Evolutionary conservation across 1,140 invertebrate genomes (phyloP), one percentile per base, ranked within the genome.

Genomic region (Drosophila miranda): DNA sequence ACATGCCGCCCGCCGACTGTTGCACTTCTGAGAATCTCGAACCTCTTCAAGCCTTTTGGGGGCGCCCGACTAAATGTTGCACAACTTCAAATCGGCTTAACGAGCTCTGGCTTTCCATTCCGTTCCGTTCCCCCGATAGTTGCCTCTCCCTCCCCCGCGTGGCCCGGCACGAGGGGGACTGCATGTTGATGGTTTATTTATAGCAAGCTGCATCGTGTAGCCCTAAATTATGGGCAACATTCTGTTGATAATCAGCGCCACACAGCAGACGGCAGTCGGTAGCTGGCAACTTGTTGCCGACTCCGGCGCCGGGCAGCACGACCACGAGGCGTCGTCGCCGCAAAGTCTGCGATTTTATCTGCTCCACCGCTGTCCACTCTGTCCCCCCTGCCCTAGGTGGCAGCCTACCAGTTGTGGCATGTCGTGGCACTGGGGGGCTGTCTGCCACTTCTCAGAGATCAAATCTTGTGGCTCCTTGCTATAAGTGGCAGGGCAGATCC

Each of bases 271-370:
- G 23, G 23, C 5, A 8, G 13, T 51, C 51, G 43, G 70, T 56
- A 57, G 70, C 69, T 46, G 45, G 59, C 80, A 80, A 80, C 76
- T 77, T 84, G 80, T 78, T 84, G 76, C 78, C 11, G 34, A 13
- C 45, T 44, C 14, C 54, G 81, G 81, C 81, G 81, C 73, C 81
- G 70, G 46, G 51, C 55, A 48, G 44, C 59, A 82, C 51, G 59
- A 71, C 76, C 26, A 63, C 48, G 9, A 48, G 50, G 61, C 42
- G 54, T 55, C 41, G 75, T 55, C 82, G 81, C 74, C 81, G 49
- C 78, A 30, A 53, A 68, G 81, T 86, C 81, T 86, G 82, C 74
- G 82, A 86, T 86, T 87, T 64, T 86, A 86, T 87, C 81, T 87
- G 19, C 48, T 9, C 14, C 58, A 28, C 58, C 58, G 28, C 58